These are phyloP conservation scores for Nyctibius bracteatus DNA, from an alignment of 2,113 vertebrate species.

Conservation along the genomic window DNA sequence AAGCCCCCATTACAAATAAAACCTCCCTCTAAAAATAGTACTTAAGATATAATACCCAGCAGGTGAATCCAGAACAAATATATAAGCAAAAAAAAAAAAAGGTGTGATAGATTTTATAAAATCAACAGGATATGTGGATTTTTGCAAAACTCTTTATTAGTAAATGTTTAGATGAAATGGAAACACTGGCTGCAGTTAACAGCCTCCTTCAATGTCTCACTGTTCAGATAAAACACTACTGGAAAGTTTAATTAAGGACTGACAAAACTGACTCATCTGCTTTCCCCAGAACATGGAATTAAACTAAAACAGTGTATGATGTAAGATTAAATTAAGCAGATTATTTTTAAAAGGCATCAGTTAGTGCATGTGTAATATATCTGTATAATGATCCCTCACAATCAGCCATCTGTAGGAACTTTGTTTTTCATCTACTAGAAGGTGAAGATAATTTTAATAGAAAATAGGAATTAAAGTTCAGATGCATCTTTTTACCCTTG, in stretches of 20 bases:
- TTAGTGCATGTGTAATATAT: background rate
- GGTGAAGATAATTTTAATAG: background rate
- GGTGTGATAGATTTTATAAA: background rate
- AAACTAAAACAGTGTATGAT: background rate
- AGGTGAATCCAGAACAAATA: background rate
- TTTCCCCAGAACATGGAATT: background rate
- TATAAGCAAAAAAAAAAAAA: background rate
- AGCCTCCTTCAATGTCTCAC: fast-evolving
- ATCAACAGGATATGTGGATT: background rate
- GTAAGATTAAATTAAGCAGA: background rate
- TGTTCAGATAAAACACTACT: background rate
- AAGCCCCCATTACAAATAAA: background rate
- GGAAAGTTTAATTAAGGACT: background rate
- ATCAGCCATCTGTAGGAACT: background rate
- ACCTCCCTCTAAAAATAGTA: background rate
- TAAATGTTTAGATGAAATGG: background rate
- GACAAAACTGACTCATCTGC: background rate
- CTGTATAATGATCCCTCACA: background rate
- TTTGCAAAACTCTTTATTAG: background rate
- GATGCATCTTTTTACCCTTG: background rate
- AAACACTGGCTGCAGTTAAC: background rate
- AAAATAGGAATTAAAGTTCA: background rate
- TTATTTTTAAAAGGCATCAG: background rate
- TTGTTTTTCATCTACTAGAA: background rate
- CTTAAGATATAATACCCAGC: background rate